Evolutionary conservation across 2,888 invertebrate species (phyloP), one percentile per base, ranked within the genome.

Genomic region (Cheilosia impressa): DNA sequence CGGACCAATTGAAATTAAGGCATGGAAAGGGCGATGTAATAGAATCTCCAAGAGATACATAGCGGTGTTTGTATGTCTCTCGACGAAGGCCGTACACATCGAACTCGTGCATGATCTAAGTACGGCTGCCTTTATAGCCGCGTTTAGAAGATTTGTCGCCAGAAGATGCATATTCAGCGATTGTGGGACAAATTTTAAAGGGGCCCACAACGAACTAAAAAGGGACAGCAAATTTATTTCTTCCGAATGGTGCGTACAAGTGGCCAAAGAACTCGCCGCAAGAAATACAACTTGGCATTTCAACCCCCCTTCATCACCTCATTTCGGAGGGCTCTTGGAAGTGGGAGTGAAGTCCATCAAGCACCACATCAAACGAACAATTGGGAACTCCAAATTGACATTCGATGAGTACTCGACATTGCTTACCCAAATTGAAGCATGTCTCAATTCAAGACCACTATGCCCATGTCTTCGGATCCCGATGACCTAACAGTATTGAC

Each of bases 301-400:
- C 17, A 41, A 60, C 5, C 58, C 72, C 17, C 60, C 60, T 19
- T 24, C 43, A 24, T 52, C 58, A 17, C 38, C 68, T 43, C 68
- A 68, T 27, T 55, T 68, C 17, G 55, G 50, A 41, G 52, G 53
- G 0, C 43, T 71, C 1, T 71, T 50, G 58, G 52, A 66, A n/a
- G 41, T 24, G 15, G 5, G 24, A 24, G 5, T 24, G 24, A 24
- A 24, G 24, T 24, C 24, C 24, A 22, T 31, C 1, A 80, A 87
- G 55, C 68, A 81, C 31, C 78, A 78, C 34, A 15, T 87, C 15
- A 69, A 73, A 31, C 57, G 79, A 24, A 60, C 69, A 10, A 53
- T 72, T 38, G 71, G 76, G 19, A 10, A 45, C 7, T 31, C 47
- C 2, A 34, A 24, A 17, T 34, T 65, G 15, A 50, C 50, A 4